Evolutionary conservation across 1,140 invertebrate genomes (phyloP).

Genomic region (Anagrus nilaparvatae): DNA sequence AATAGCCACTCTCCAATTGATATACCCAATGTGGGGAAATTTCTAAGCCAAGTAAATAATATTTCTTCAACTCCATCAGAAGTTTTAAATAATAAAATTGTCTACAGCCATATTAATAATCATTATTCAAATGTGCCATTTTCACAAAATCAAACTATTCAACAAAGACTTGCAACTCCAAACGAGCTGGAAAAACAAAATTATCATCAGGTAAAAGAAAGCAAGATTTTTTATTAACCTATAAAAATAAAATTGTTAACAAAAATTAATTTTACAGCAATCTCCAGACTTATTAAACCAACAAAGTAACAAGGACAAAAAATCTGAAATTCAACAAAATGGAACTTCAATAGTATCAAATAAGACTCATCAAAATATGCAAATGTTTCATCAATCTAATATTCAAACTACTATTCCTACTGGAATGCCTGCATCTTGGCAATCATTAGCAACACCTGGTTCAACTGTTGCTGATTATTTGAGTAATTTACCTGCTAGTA

Average conservation of each 20-base stretch:
- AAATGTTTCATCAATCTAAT: slow-evolving; percentile 41
- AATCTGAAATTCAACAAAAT: slow-evolving; percentile 28
- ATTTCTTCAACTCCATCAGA: slow-evolving; percentile 19
- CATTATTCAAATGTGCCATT: slow-evolving; percentile 41
- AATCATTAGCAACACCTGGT: slow-evolving; percentile 61
- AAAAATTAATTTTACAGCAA: slow-evolving; percentile 8
- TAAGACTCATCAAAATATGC: slow-evolving; percentile 26
- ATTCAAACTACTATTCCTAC: slow-evolving; percentile 42
- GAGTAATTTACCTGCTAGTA: slow-evolving; percentile 60
- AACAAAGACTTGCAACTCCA: slow-evolving; percentile 37
- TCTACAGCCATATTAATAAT: slow-evolving; percentile 39
- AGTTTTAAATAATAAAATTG: slow-evolving; percentile 40
- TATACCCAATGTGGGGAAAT: slow-evolving; percentile 39
- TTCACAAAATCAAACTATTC: slow-evolving; percentile 37
- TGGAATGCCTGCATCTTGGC: slow-evolving; percentile 52
- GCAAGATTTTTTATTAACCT: background rate
- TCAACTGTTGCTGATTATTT: slow-evolving; percentile 74
- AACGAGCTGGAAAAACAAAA: slow-evolving; percentile 38
- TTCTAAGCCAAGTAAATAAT: slow-evolving; percentile 24
- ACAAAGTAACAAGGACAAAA: slow-evolving; percentile 30
- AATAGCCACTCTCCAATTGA: slow-evolving; percentile 41
- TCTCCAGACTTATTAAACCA: slow-evolving; percentile 38
- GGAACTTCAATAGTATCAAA: slow-evolving; percentile 24
- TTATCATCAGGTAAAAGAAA: slow-evolving; percentile 36
- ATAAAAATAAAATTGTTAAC: background rate